These are phyloP conservation scores for Rhynchotus rufescens DNA, from an alignment of 2,797 vertebrate genomes.

Conservation along the genomic window DNA sequence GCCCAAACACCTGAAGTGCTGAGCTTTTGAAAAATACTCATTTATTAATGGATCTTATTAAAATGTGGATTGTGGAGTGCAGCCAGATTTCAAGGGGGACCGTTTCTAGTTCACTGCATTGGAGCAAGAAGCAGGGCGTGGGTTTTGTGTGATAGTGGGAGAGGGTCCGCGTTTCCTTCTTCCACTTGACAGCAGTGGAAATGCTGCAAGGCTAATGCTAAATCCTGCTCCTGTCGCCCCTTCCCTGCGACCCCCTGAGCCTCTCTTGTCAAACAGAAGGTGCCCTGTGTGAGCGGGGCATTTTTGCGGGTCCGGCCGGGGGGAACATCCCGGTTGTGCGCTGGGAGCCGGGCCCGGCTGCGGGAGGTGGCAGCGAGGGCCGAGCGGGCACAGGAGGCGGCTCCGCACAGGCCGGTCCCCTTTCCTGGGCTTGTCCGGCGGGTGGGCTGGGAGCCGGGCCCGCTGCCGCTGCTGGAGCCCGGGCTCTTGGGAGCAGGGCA, in stretches of 20 bases:
- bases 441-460: no score
- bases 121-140: not conserved
- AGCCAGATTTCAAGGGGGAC: not conserved
- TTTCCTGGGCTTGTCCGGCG: no score
- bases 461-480: no score
- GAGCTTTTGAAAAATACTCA: not conserved
- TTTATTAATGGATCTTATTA: not conserved
- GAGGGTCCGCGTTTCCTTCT: not conserved
- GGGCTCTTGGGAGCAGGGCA: no score
- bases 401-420: no score
- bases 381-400: not conserved
- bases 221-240: not conserved
- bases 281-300: not conserved
- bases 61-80: not conserved
- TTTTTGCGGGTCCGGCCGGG: not conserved
- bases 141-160: not conserved
- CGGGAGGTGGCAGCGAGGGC: not conserved
- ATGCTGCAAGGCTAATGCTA: not conserved
- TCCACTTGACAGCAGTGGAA: not conserved
- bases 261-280: not conserved
- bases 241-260: not conserved
- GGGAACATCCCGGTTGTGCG: not conserved
- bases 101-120: not conserved
- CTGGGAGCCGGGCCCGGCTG: not conserved
- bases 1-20: not conserved